Base-by-base conservation (phyloP, 53 echinoderm and acorn worm genomes). In the Mesocentrotus franciscanus region DNA sequence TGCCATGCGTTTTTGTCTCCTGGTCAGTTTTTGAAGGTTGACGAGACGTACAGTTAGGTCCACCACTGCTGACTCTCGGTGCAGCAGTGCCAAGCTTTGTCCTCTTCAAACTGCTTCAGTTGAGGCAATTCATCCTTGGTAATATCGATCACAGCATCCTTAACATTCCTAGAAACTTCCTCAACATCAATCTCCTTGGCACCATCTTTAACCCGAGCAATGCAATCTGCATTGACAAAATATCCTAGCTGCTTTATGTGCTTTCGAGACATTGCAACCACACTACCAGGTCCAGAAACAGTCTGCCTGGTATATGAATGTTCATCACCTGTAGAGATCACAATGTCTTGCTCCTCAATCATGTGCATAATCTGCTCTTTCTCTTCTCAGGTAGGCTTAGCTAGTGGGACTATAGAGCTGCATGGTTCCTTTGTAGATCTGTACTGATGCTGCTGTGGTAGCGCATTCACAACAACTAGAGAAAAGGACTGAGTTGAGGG, bases 51-150 rank as follows among this genome's bases (percentile, higher is more conserved):
- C 27, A 4, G 72, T 71, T 13, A 8, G 26, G 27, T 24, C 9
- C 9, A 71, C 72, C 12, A 71, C 72, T n/a, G 62, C 62, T 71
- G 27, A 24, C 72, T 71, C 72, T 26, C 72, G 14, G 29, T 71
- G 72, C 14, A 71, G 72, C 27, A 71, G 72, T 71, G 55, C 91
- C 91, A 90, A 60, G 91, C 61, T 20, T 90, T 60, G n/a, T 90
- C 91, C n/a, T 90, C 91, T 9, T 57, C 24, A 90, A 60, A 90
- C 35, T 64, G n/a, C 91, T 36, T 90, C 91, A 90, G 22, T 26
- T 90, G n/a, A n/a, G 60, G 4, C 60, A 64, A 90, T 14, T 90
- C 91, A 26, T 90, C 27, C 64, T 64, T 64, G 16, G 64, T 18
- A 33, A 60, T n/a, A n/a, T n/a, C n/a, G n/a, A 61, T 27, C 27